These are phyloP conservation scores for Temnothorax unifasciatus DNA, from an alignment of 2,888 invertebrate species.

Conservation along the genomic window DNA sequence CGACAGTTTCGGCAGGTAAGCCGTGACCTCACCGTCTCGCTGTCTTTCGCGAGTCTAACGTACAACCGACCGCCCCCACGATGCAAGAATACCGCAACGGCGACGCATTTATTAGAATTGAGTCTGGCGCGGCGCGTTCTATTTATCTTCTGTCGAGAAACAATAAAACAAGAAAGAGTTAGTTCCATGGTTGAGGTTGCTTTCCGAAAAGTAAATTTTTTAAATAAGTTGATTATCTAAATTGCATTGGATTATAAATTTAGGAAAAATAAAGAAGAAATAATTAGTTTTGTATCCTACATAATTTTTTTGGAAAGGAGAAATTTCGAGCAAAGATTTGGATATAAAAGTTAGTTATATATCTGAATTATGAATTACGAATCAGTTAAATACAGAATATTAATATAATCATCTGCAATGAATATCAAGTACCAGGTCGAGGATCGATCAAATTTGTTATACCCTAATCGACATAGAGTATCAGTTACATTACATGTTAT, in stretches of 20 bases:
- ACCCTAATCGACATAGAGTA: too few relatives aligned
- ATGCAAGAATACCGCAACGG: conserved; percentile 22
- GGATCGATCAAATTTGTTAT: not conserved
- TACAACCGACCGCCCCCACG: not conserved
- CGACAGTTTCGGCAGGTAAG: conserved; percentile 97
- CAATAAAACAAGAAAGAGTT: not conserved
- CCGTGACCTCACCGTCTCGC: conserved; percentile 12
- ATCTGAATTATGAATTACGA: not conserved
- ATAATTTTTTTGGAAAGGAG: not conserved
- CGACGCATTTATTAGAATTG: not conserved
- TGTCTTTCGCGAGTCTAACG: conserved; percentile 7
- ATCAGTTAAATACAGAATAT: not conserved
- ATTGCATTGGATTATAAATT: not conserved
- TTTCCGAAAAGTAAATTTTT: not conserved
- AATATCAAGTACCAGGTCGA: not conserved
- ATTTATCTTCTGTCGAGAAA: not conserved
- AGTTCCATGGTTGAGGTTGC: not conserved
- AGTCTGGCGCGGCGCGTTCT: not conserved
- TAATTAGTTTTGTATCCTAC: not conserved
- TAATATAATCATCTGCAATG: not conserved
- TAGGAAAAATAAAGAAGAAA: not conserved
- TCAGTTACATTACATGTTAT: too few relatives aligned
- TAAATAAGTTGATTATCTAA: not conserved
- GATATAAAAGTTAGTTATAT: not conserved
- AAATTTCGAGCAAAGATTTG: not conserved